These are phyloP conservation scores for Polypedilum pembai DNA, from an alignment of 1,140 invertebrate genomes.

Conservation along the genomic window DNA sequence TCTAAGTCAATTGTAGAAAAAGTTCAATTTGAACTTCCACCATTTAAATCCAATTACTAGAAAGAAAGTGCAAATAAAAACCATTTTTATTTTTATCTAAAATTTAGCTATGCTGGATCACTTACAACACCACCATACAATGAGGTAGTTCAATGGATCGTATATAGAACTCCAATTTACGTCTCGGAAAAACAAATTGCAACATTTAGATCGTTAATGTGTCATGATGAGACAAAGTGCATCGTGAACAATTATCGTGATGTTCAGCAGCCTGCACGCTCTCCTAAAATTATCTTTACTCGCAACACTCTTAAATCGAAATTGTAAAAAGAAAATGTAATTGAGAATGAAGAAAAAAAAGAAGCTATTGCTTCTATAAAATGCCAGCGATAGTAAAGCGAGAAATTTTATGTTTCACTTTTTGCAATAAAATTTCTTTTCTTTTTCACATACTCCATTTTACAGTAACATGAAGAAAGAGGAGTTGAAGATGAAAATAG, in stretches of 20 bases:
- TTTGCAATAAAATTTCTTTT: constrained; percentile 5
- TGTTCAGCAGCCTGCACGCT: constrained; percentile 40
- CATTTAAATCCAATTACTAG: background rate
- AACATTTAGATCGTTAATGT: background rate
- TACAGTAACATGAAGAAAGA: no score
- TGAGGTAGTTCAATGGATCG: constrained; percentile 65
- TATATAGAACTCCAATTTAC: constrained; percentile 62
- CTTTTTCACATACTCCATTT: background rate
- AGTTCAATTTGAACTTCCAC: background rate
- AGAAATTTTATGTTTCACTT: background rate
- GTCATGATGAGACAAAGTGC: constrained; percentile 41
- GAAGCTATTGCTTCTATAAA: background rate
- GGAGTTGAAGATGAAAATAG: background rate
- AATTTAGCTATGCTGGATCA: constrained; percentile 60
- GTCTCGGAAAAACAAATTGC: constrained; percentile 61
- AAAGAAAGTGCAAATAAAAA: no score
- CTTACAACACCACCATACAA: constrained; percentile 62
- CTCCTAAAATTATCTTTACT: constrained; percentile 42
- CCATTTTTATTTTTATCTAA: constrained; percentile 38
- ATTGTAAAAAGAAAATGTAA: constrained; percentile 36
- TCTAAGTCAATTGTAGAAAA: background rate
- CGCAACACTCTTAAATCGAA: constrained; percentile 42
- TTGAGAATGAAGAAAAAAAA: background rate
- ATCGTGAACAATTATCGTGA: constrained; percentile 43
- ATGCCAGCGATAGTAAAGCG: background rate